A percentile compares a stretch with the other conserved stretches of the same genome.
These are phyloP conservation scores for Acanthiza pusilla DNA, from an alignment of 2,797 vertebrate species.

Conservation along the genomic window DNA sequence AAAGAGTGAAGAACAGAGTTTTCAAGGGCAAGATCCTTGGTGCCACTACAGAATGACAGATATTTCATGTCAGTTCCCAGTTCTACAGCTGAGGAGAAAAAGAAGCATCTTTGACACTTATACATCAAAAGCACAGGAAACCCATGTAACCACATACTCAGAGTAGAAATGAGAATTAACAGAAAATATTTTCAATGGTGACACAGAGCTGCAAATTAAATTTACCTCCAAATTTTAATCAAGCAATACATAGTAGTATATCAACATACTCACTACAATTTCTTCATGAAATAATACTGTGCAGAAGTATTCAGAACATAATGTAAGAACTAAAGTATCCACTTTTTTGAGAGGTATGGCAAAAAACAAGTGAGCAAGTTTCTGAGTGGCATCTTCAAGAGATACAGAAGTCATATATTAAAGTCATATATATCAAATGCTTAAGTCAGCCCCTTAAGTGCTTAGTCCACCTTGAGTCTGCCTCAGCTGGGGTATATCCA, in stretches of 20 bases:
- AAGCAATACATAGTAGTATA: neutral
- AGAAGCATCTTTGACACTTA: neutral
- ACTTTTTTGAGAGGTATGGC: neutral
- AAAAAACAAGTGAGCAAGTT: neutral
- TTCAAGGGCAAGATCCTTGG: neutral
- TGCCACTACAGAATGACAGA: neutral
- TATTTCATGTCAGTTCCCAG: neutral
- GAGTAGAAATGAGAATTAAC: neutral
- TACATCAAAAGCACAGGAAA: neutral
- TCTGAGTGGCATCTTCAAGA: neutral
- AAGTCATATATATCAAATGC: neutral
- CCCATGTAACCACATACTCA: neutral
- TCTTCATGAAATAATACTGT: neutral
- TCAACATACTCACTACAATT: neutral
- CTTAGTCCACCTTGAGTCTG: neutral
- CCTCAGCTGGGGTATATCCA: neutral
- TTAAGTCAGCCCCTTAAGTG: neutral
- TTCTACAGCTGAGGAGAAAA: slow-evolving; percentile 3
- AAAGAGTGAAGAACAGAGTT: neutral
- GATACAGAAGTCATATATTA: neutral
- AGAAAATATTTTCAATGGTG: neutral
- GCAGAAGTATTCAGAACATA: neutral
- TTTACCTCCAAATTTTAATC: neutral
- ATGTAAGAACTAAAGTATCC: neutral
- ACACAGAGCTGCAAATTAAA: neutral